phyloP scores from a whole-genome alignment of 2,113 vertebrate species.

The Acinonyx jubatus region DNA sequence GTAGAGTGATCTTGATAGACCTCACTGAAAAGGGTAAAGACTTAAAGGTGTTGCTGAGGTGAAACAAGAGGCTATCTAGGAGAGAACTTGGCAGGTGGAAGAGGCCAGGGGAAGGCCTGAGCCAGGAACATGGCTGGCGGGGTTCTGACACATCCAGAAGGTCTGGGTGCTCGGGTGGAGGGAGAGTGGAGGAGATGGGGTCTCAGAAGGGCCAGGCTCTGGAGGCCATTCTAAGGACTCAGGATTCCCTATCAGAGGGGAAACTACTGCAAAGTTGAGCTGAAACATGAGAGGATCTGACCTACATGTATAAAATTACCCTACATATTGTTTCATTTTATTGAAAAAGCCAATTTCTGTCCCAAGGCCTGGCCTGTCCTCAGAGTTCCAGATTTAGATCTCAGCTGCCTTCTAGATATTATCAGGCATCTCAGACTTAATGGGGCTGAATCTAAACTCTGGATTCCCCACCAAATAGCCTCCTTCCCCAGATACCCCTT shows the following conservation, averaged over 20 bases:
- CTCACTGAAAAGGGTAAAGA: not conserved
- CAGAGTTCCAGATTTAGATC: not conserved
- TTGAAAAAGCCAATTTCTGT: not conserved
- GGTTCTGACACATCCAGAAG: not conserved
- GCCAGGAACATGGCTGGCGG: fast-evolving
- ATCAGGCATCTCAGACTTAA: not conserved
- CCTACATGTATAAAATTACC: not conserved
- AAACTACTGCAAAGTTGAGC: not conserved
- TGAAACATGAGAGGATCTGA: not conserved
- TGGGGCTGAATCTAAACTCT: not conserved
- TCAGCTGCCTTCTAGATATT: not conserved
- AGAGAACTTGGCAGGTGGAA: not conserved
- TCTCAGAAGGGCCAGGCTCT: not conserved
- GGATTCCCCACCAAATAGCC: not conserved
- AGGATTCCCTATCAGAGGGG: not conserved
- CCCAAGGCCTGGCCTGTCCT: not conserved
- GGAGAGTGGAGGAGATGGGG: not conserved
- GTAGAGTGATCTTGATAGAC: not conserved
- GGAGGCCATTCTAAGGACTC: not conserved
- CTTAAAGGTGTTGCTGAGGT: not conserved
- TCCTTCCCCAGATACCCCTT: not conserved
- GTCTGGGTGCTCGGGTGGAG: fast-evolving
- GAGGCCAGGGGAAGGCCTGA: not conserved
- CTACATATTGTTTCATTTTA: not conserved
- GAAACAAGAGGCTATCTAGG: not conserved